Evolutionary conservation across 2,797 vertebrate species (phyloP).

Genomic region (Hippoglossus hippoglossus): DNA sequence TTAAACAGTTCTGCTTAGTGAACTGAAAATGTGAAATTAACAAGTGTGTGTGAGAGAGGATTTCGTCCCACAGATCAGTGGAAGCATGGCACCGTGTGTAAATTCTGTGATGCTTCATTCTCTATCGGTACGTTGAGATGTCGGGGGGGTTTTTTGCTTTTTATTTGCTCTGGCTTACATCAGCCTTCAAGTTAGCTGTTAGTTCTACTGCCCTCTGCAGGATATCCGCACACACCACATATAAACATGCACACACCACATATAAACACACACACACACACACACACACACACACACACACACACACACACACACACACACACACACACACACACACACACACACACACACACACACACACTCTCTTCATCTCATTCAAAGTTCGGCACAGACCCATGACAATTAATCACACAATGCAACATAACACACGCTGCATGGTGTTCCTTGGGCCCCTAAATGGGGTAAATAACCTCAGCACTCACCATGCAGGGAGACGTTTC

Average conservation of each 20-base stretch:
- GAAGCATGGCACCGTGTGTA: no score
- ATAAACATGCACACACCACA: not conserved
- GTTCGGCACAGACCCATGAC: constrained; percentile 64
- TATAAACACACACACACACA: constrained; percentile 6
- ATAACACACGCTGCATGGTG: constrained; percentile 54
- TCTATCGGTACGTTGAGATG: not conserved
- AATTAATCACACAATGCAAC: constrained; percentile 82
- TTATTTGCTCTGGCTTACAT: constrained; percentile 34
- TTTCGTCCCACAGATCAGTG: no score
- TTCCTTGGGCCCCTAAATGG: constrained; percentile 76
- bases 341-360: constrained; percentile 9
- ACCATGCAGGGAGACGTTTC: constrained; percentile 79
- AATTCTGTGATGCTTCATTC: no score
- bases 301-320: constrained; percentile 11
- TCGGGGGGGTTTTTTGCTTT: not conserved
- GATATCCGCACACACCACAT: constrained; percentile 18
- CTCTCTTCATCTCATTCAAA: constrained; percentile 50
- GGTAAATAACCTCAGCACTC: constrained; percentile 79
- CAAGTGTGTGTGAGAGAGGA: no score
- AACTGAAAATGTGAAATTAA: no score
- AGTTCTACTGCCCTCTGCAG: constrained; percentile 75
- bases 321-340: constrained; percentile 1
- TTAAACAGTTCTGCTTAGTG: no score
- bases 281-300: constrained; percentile 12
- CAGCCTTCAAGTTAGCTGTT: constrained; percentile 42